Base-by-base conservation (phyloP, 1,140 invertebrate species). In the Bicyclus anynana region DNA sequence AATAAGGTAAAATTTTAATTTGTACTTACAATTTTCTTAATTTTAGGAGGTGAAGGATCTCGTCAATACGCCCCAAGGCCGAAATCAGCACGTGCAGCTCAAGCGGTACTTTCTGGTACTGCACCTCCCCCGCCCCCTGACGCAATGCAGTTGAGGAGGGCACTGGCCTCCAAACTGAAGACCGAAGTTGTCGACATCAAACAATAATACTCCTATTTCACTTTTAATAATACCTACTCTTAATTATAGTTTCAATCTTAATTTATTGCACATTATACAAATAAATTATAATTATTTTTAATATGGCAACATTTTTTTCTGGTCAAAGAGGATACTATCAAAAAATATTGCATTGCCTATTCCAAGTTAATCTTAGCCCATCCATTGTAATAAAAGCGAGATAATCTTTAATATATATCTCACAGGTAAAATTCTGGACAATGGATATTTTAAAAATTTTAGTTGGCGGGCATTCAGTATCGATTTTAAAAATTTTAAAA, bases 151-250 rank as follows among this genome's bases (percentile, higher is more conserved):
- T 91, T 97, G 49, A 90, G 97, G 35, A 92, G 93, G 69, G 95
- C 95, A 0, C 91, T 97, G 21, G 96, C 96, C 5, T 93, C 94
- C 46, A 92, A 94, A 66, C 89, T 98, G 10, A 95, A 95, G 80
- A 91, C 92, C 40, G 96, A 98, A 90, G 95, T 98, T 7, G 93
- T 94, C 4, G 90, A 91, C 42, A 53, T 63, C 13, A 65, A 52
- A 12, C 35, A 52, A 50, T 50, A 47, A 37, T 48, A 17, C 51
- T 37, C 10, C 13, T 37, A 3, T n/a, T 37, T 37, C n/a, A 4
- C 3, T 40, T 7, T 40, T 40, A 17, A 1, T 16, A 40, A 14
- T 10, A 14, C 10, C n/a, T 33, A 33, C 3, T 33, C n/a, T 12
- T 29, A 2, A 29, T 29, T 29, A n/a, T n/a, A n/a, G n/a, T n/a